Conservation (phyloP, 2,888 invertebrate species). For the Scrobipalpa costella region DNA sequence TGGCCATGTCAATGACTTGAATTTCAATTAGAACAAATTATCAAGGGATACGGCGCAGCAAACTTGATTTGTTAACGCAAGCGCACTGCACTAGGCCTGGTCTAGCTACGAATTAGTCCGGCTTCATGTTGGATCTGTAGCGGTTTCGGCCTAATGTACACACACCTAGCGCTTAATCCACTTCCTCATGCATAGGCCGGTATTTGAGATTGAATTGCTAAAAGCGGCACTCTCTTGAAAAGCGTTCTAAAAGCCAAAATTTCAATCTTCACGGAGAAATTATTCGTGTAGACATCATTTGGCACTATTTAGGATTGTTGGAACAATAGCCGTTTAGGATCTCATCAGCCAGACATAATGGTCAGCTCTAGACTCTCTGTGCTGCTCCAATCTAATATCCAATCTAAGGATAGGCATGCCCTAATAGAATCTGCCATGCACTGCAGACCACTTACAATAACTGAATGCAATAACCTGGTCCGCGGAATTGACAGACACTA, state of each 20-base stretch:
- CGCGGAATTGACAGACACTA: too few species aligned
- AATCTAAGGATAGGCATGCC: neutral
- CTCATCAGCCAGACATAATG: neutral
- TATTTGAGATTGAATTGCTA: constrained; percentile 17
- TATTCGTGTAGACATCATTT: neutral
- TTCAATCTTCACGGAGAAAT: neutral
- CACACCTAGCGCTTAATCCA: constrained; percentile 31
- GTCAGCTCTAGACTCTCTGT: neutral
- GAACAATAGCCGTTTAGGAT: neutral
- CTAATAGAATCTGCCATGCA: neutral
- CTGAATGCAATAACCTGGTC: too few species aligned
- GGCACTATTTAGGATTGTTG: neutral
- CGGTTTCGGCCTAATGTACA: constrained; percentile 28
- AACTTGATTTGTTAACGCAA: constrained; percentile 76
- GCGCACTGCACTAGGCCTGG: constrained; percentile 43
- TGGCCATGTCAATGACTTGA: constrained; percentile 84
- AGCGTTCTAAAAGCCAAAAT: neutral
- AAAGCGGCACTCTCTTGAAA: neutral
- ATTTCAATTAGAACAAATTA: constrained; percentile 85
- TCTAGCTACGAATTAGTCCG: constrained; percentile 39
- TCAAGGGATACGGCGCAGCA: constrained; percentile 75
- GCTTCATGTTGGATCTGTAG: constrained; percentile 37
- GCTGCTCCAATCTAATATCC: neutral
- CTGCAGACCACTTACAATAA: too few species aligned
- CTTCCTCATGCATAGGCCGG: constrained; percentile 26